Conservation (phyloP, 2,797 vertebrate genomes). For the Hyperoplus immaculatus region DNA sequence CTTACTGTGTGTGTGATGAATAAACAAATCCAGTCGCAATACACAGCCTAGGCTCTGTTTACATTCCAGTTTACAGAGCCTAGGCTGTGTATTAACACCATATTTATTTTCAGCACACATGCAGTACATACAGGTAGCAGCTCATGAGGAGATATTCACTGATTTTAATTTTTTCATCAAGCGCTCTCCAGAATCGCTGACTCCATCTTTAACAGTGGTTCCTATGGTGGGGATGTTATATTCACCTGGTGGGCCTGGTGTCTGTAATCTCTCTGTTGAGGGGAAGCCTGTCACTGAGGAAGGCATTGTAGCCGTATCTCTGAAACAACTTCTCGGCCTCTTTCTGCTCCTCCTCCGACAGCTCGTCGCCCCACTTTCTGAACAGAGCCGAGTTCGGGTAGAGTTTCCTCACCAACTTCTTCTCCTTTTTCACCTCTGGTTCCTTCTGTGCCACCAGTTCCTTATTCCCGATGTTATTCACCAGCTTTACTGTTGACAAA, state of each 20-base stretch:
- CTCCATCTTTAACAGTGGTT: too few species aligned
- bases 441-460: neutral
- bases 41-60: too few species aligned
- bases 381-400: conserved; percentile 91
- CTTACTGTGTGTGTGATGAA: too few species aligned
- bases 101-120: too few species aligned
- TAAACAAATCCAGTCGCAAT: too few species aligned
- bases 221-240: neutral
- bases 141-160: too few species aligned
- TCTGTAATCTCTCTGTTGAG: conserved; percentile 91
- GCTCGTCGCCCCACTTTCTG: conserved; percentile 88
- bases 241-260: conserved; percentile 78
- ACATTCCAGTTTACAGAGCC: too few species aligned
- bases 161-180: too few species aligned
- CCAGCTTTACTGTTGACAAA: conserved; percentile 53
- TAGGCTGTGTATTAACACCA: too few species aligned
- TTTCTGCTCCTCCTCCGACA: conserved; percentile 90
- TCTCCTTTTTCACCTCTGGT: conserved; percentile 38
- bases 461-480: conserved; percentile 48
- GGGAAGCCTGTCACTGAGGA: conserved; percentile 92
- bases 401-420: conserved; percentile 77
- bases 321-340: conserved; percentile 88
- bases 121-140: too few species aligned
- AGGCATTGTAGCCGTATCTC: conserved; percentile 94
- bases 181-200: too few species aligned